These are phyloP conservation scores for Hydropsyche tenuis DNA, from an alignment of 1,140 invertebrate genomes.

Conservation along the genomic window DNA sequence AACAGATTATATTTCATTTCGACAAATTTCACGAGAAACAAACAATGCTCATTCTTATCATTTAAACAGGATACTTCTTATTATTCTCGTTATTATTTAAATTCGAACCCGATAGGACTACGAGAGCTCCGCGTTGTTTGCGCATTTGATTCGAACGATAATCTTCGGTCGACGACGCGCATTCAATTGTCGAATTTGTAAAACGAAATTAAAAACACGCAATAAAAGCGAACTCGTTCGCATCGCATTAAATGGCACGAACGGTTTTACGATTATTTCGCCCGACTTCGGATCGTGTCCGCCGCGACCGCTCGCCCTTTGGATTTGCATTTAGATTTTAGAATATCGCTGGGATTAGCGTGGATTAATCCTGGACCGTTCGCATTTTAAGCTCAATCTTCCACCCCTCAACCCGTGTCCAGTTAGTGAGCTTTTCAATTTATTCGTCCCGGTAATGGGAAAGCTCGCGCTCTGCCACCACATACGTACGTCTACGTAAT, in stretches of 20 bases:
- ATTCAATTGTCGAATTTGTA: no score
- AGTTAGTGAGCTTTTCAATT: conserved; percentile 49
- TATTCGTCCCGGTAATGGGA: conserved; percentile 43
- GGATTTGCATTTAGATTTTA: conserved; percentile 51
- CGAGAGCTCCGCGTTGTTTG: no score
- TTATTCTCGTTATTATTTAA: no score
- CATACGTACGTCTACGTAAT: not conserved
- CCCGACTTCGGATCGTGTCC: conserved; percentile 19
- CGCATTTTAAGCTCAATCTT: conserved; percentile 46
- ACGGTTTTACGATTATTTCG: conserved; percentile 26
- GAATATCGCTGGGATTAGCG: conserved; percentile 49
- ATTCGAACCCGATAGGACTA: no score
- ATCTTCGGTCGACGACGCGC: no score
- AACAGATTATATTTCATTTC: no score
- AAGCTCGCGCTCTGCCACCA: not conserved
- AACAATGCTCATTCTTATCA: not conserved
- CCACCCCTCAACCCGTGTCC: conserved; percentile 39
- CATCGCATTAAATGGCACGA: not conserved
- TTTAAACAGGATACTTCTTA: no score
- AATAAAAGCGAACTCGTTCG: not conserved
- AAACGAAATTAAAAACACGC: conserved; percentile 8
- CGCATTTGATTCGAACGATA: no score
- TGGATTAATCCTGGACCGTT: conserved; percentile 47
- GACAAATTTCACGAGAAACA: conserved; percentile 11
- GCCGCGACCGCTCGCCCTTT: conserved; percentile 20